These are phyloP conservation scores for Riparia riparia DNA, from an alignment of 2,113 vertebrate species.

Conservation along the genomic window DNA sequence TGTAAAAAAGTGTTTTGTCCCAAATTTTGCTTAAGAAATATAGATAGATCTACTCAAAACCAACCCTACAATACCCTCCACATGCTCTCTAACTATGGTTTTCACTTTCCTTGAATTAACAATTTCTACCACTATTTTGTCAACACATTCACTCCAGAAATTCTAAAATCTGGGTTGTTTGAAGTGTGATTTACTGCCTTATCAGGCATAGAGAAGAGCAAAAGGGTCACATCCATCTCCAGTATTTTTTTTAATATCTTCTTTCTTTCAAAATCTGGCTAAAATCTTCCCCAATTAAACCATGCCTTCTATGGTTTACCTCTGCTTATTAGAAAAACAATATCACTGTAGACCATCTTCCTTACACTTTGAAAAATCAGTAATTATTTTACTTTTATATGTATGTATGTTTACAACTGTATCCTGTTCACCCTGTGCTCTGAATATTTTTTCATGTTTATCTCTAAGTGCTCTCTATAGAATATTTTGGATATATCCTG, in stretches of 20 bases:
- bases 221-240: fast-evolving
- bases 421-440: not conserved
- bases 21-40: not conserved
- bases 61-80: not conserved
- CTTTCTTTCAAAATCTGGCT: not conserved
- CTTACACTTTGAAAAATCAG: not conserved
- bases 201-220: not conserved
- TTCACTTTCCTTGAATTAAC: not conserved
- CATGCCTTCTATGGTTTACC: not conserved
- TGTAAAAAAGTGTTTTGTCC: not conserved
- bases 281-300: not conserved
- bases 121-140: not conserved
- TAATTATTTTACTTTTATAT: not conserved
- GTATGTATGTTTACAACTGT: not conserved
- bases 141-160: not conserved
- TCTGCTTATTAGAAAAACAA: not conserved
- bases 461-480: not conserved
- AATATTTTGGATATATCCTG: not conserved
- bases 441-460: not conserved
- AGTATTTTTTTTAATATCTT: not conserved
- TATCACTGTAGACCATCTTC: not conserved
- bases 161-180: not conserved
- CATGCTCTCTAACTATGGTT: not conserved
- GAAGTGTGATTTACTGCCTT: not conserved
- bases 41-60: not conserved